Percentiles rank a stretch among this genome's conserved stretches.
phyloP scores from a whole-genome alignment of 2,113 vertebrate species.

The Trematomus loennbergii region DNA sequence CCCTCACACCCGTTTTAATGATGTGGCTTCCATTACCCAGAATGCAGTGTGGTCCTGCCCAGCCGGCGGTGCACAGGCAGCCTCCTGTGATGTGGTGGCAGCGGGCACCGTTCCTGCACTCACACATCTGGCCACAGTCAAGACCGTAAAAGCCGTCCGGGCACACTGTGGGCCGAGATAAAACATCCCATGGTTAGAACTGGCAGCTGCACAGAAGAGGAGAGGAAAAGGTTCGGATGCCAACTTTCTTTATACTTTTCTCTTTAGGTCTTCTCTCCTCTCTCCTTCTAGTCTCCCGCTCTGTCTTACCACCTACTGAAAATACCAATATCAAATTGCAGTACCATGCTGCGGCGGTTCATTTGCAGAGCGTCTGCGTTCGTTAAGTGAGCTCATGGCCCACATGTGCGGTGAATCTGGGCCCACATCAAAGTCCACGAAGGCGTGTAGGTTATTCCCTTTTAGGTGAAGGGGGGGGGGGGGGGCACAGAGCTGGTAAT shows the following conservation, averaged over 20 bases:
- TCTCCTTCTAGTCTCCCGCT: conserved; percentile 57
- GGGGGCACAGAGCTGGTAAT: conserved; percentile 74
- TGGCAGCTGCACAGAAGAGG: conserved; percentile 69
- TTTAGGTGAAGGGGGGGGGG: conserved; percentile 37
- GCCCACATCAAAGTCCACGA: conserved; percentile 82
- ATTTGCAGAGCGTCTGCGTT: conserved; percentile 73
- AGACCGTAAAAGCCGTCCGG: conserved; percentile 86
- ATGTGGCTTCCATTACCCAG: conserved; percentile 87
- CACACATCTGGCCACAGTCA: conserved; percentile 88
- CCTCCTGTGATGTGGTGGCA: conserved; percentile 86
- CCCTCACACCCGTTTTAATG: conserved; percentile 87
- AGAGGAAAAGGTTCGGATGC: conserved; percentile 65
- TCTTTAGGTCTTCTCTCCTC: conserved; percentile 41
- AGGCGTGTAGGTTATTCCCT: conserved; percentile 54
- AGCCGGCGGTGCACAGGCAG: conserved; percentile 81
- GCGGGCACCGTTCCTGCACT: conserved; percentile 87
- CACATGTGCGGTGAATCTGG: conserved; percentile 81
- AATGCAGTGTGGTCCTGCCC: conserved; percentile 83
- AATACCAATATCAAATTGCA: conserved; percentile 72
- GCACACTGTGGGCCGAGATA: conserved; percentile 84
- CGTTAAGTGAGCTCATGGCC: conserved; percentile 79
- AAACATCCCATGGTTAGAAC: conserved; percentile 79
- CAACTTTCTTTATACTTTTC: conserved; percentile 35
- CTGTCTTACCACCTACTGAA: conserved; percentile 70
- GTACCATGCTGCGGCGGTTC: conserved; percentile 68